These are phyloP conservation scores for Trematocara macrostoma DNA, from an alignment of 2,113 vertebrate species.

Conservation along the genomic window DNA sequence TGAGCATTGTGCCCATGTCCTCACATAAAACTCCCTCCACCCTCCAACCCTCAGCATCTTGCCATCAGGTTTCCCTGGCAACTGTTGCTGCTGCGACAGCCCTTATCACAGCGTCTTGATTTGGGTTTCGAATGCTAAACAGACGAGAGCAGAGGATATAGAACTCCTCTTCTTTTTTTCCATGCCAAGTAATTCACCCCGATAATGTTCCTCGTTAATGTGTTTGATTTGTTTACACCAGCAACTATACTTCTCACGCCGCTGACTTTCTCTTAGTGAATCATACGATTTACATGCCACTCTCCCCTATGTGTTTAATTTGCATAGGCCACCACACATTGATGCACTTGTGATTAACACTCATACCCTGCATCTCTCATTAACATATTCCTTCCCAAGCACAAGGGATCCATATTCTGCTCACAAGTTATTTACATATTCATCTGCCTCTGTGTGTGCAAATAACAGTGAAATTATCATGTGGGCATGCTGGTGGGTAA, in stretches of 20 bases:
- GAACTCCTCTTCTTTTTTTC: background rate
- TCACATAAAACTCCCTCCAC: background rate
- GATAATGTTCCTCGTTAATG: background rate
- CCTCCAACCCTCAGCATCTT: conserved; percentile 46
- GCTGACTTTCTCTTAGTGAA: background rate
- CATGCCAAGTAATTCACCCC: background rate
- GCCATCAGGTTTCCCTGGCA: conserved; percentile 73
- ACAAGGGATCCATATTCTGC: conserved; percentile 45
- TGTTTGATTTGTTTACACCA: background rate
- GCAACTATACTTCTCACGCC: background rate
- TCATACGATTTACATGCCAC: background rate
- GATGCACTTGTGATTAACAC: conserved; percentile 46
- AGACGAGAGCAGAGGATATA: conserved; percentile 33
- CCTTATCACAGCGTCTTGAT: conserved; percentile 57
- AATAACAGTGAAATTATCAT: conserved; percentile 50
- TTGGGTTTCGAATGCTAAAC: conserved; percentile 65
- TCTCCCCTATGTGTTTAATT: background rate
- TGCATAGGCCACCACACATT: conserved; percentile 17
- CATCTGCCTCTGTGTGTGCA: conserved; percentile 54
- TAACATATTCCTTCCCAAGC: conserved; percentile 45
- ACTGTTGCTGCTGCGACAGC: conserved; percentile 73
- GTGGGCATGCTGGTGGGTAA: conserved; percentile 22
- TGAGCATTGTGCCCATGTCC: conserved; percentile 35
- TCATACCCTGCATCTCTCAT: conserved; percentile 29
- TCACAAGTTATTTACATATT: conserved; percentile 60